phyloP scores from a whole-genome alignment of 2,113 vertebrate species.

The Physeter macrocephalus region DNA sequence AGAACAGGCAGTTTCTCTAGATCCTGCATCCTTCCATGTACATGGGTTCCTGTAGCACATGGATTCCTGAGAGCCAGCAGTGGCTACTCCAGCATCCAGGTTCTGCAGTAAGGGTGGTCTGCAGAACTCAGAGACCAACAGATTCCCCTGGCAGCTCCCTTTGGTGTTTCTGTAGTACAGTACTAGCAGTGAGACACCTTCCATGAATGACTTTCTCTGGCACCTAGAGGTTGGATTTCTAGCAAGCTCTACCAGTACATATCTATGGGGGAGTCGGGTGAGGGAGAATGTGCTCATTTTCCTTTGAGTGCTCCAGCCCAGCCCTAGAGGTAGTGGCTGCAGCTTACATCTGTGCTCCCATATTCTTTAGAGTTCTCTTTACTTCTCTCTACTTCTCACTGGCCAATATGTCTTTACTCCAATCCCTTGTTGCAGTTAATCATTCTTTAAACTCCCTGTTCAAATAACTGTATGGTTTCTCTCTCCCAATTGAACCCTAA shows the following conservation, averaged over 20 bases:
- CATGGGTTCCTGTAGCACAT: background rate
- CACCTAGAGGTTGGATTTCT: background rate
- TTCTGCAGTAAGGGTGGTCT: background rate
- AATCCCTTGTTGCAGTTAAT: background rate
- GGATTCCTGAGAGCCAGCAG: fast-evolving
- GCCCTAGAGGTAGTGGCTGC: background rate
- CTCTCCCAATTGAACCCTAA: background rate
- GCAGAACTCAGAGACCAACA: background rate
- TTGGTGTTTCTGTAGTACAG: background rate
- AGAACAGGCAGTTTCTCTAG: background rate
- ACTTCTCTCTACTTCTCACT: background rate
- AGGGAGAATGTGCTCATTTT: background rate
- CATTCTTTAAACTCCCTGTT: background rate
- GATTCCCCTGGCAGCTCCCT: background rate
- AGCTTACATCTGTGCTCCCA: background rate
- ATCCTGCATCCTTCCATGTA: fast-evolving
- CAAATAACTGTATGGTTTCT: background rate
- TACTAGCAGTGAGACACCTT: background rate
- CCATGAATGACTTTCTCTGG: background rate
- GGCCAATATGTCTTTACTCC: background rate
- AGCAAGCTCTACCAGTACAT: background rate
- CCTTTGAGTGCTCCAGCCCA: background rate
- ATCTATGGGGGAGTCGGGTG: background rate
- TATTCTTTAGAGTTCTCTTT: background rate
- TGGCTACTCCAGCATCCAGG: background rate